Conservation (phyloP, 2,113 vertebrate species). For the Calonectris borealis region DNA sequence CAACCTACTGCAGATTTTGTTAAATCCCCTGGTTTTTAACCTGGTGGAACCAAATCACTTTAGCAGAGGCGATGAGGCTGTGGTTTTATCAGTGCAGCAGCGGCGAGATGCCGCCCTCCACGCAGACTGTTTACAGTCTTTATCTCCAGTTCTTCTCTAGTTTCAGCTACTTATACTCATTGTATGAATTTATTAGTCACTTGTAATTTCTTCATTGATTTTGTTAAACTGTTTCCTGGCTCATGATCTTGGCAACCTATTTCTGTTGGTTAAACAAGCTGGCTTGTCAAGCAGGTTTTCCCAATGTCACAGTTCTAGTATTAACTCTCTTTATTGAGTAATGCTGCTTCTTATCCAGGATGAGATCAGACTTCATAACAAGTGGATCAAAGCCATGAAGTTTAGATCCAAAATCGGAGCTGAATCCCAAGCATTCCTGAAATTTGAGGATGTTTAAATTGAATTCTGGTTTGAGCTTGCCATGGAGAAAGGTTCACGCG, state of each 20-base stretch:
- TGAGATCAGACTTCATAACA: conserved; percentile 61
- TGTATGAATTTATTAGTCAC: conserved; percentile 55
- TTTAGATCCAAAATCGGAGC: conserved; percentile 4
- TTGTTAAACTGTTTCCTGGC: conserved; percentile 49
- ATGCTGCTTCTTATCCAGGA: conserved; percentile 44
- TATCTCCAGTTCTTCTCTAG: conserved; percentile 4
- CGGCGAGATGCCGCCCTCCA: background rate
- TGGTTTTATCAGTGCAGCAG: background rate
- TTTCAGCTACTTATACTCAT: conserved; percentile 21
- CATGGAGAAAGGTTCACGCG: background rate
- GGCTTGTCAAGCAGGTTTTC: conserved; percentile 58
- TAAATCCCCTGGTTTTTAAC: conserved; percentile 6
- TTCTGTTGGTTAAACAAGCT: conserved; percentile 59
- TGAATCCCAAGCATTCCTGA: conserved; percentile 5
- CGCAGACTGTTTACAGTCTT: background rate
- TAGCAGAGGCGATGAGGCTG: background rate
- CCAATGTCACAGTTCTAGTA: conserved; percentile 44
- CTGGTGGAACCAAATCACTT: background rate
- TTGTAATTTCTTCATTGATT: conserved; percentile 63
- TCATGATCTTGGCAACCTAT: conserved; percentile 39
- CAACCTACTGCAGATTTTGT: background rate
- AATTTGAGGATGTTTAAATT: conserved; percentile 20
- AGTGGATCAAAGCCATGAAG: conserved; percentile 46
- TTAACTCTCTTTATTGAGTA: conserved; percentile 47
- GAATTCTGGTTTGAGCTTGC: background rate